Conservation (phyloP, 2,888 invertebrate species). For the Ennomos quercinarius region DNA sequence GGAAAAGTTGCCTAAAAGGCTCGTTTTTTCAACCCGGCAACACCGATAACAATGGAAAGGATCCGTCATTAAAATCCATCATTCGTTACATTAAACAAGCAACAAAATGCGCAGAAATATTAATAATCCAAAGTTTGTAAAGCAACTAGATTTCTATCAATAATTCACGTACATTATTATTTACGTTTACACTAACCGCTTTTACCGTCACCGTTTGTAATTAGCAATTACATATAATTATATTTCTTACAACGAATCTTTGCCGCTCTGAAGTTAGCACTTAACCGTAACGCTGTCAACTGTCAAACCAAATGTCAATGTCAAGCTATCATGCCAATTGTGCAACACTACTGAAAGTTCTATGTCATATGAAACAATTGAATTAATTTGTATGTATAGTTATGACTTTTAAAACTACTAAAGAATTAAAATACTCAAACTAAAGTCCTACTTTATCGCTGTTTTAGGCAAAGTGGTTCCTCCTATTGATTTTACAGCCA, state of each 20-base stretch:
- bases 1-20: background rate
- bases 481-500: no score
- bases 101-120: conserved; percentile 49
- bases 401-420: no score
- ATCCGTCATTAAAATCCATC: conserved; percentile 1
- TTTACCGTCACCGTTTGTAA: conserved; percentile 29
- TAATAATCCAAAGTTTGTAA: conserved; percentile 58
- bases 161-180: conserved; percentile 31
- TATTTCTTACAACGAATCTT: background rate
- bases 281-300: no score
- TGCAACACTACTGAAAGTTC: no score
- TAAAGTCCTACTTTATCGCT: no score
- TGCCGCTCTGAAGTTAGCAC: no score
- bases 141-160: conserved; percentile 74
- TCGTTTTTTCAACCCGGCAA: conserved; percentile 10
- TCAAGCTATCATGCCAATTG: no score
- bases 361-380: no score
- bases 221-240: conserved; percentile 13
- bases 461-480: no score
- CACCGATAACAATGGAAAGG: conserved; percentile 19
- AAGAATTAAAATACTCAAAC: no score
- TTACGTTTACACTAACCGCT: conserved; percentile 26
- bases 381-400: no score
- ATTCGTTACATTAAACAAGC: conserved; percentile 24
- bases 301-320: no score